Conservation (phyloP, 2,113 vertebrate genomes). For the Etheostoma cragini region DNA sequence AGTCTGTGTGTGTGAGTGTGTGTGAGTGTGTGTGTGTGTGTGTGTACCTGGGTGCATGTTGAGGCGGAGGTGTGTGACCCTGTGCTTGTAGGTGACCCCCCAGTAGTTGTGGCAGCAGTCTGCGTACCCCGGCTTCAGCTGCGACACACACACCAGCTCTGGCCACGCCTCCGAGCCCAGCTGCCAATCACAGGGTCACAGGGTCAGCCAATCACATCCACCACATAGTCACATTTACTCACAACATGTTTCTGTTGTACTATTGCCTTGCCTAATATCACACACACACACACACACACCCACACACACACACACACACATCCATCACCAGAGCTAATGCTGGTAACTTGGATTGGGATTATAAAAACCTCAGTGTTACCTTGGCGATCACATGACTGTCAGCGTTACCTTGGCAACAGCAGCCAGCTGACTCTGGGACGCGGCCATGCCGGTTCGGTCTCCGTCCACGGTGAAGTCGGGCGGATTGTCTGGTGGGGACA, state of each 20-base stretch:
- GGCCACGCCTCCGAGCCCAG: slow-evolving; percentile 85
- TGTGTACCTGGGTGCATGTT: slow-evolving; percentile 88
- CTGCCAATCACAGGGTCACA: slow-evolving; percentile 65
- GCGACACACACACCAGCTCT: slow-evolving; percentile 79
- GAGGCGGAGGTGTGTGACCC: slow-evolving; percentile 88
- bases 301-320: too few relatives aligned
- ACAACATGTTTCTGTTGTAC: too few relatives aligned
- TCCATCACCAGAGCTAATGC: too few relatives aligned
- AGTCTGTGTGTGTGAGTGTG: slow-evolving; percentile 65
- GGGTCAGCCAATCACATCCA: too few relatives aligned
- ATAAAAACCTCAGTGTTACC: too few relatives aligned
- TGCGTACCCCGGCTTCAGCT: slow-evolving; percentile 80
- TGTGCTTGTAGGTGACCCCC: slow-evolving; percentile 65
- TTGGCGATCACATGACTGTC: too few relatives aligned
- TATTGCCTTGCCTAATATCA: too few relatives aligned
- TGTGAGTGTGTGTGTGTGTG: slow-evolving; percentile 10
- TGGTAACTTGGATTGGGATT: too few relatives aligned
- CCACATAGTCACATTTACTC: too few relatives aligned
- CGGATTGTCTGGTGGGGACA: slow-evolving; percentile 73
- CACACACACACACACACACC: too few relatives aligned
- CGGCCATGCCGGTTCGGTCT: slow-evolving; percentile 82
- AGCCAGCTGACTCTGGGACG: slow-evolving; percentile 78
- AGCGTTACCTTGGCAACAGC: slow-evolving; percentile 78
- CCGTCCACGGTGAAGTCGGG: slow-evolving; percentile 70
- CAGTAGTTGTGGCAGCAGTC: slow-evolving; percentile 87